phyloP scores from a whole-genome alignment of 2,113 vertebrate genomes.

The Salvelinus sp. region DNA sequence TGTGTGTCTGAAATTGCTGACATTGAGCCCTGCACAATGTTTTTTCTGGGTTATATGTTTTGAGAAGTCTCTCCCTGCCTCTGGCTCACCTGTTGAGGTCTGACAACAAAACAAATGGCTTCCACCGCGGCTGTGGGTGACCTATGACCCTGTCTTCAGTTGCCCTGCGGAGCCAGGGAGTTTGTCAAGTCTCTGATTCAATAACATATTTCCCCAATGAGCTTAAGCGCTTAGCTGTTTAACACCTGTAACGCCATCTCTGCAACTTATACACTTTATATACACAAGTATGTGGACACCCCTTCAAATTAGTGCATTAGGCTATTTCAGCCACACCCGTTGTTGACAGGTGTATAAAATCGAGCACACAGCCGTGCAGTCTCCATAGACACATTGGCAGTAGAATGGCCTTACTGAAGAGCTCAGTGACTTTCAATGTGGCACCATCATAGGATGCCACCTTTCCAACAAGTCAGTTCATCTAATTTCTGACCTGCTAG shows the following conservation, averaged over 20 bases:
- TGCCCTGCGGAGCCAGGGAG: conserved; percentile 64
- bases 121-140: conserved; percentile 64
- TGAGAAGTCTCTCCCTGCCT: conserved; percentile 62
- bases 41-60: conserved; percentile 66
- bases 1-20: conserved; percentile 70
- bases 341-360: too few relatives aligned
- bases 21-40: conserved; percentile 65
- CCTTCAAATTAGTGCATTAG: too few relatives aligned
- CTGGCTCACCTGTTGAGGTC: conserved; percentile 78
- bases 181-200: conserved; percentile 73
- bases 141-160: conserved; percentile 74
- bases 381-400: too few relatives aligned
- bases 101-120: conserved; percentile 80
- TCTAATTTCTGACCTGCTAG: too few relatives aligned
- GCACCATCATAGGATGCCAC: too few relatives aligned
- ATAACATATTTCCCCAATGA: conserved; percentile 67
- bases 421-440: too few relatives aligned
- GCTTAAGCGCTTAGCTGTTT: conserved; percentile 70
- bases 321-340: too few relatives aligned
- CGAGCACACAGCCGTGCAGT: too few relatives aligned
- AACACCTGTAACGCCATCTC: conserved; percentile 69
- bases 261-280: not conserved
- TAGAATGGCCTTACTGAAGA: too few relatives aligned
- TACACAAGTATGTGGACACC: too few relatives aligned
- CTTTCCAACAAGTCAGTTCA: too few relatives aligned